Percentiles rank a stretch among this genome's conserved stretches.
Conservation (phyloP, 2,888 invertebrate genomes). For the Drosophila paracracens region DNA sequence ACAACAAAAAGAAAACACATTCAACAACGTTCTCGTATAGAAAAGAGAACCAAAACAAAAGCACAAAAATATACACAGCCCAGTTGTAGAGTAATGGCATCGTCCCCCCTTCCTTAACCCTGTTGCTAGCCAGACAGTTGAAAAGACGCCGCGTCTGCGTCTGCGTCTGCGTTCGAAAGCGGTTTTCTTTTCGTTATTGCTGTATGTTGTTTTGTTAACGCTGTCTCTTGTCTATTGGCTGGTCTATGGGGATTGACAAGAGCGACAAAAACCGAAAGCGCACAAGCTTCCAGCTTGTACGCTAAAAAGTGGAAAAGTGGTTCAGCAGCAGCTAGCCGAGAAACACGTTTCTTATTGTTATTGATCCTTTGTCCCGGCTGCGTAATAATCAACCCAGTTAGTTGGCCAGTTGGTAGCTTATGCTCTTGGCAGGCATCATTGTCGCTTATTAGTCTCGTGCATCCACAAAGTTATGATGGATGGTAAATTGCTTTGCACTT, state of each 20-base stretch:
- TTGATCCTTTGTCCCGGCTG: slow-evolving; percentile 29
- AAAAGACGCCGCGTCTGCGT: slow-evolving; percentile 39
- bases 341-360: slow-evolving; percentile 44
- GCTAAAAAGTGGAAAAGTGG: slow-evolving; percentile 32
- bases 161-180: slow-evolving; percentile 34
- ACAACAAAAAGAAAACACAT: not conserved
- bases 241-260: slow-evolving; percentile 11
- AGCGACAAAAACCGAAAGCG: slow-evolving; percentile 24
- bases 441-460: slow-evolving; percentile 63
- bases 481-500: slow-evolving; percentile 51
- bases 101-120: slow-evolving; percentile 21
- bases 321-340: slow-evolving; percentile 36
- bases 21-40: slow-evolving; percentile 48
- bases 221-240: slow-evolving; percentile 16
- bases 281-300: slow-evolving; percentile 22
- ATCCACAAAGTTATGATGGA: slow-evolving; percentile 64
- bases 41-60: slow-evolving; percentile 75
- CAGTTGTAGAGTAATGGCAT: slow-evolving; percentile 13
- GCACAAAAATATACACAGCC: slow-evolving; percentile 71
- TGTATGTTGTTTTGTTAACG: slow-evolving; percentile 2
- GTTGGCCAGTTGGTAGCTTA: slow-evolving; percentile 11
- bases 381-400: slow-evolving; percentile 29
- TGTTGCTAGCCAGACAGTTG: slow-evolving; percentile 28
- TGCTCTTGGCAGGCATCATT: slow-evolving; percentile 23
- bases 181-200: slow-evolving; percentile 13